Conservation (phyloP, 2,888 invertebrate species). For the Octonoba sinensis region DNA sequence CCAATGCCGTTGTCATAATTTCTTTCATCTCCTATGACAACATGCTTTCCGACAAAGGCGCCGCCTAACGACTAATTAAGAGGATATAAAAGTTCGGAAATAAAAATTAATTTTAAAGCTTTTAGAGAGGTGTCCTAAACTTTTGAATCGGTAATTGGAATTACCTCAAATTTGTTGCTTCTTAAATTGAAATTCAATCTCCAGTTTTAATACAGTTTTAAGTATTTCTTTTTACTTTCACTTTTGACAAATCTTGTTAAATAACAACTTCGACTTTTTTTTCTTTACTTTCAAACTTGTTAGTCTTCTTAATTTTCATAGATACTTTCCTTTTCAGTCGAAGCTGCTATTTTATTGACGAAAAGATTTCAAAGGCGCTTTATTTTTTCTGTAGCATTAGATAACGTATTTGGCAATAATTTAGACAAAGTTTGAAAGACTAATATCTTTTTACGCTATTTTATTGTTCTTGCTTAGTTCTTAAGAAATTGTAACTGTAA, state of each 20-base stretch:
- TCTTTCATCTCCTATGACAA: slow-evolving; percentile 62
- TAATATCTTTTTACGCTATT: too few relatives aligned
- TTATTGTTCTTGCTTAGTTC: too few relatives aligned
- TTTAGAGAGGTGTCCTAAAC: slow-evolving; percentile 46
- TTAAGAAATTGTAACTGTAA: too few relatives aligned
- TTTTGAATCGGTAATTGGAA: slow-evolving; percentile 59
- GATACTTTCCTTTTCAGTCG: too few relatives aligned
- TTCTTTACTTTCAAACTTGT: background rate
- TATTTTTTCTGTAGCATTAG: too few relatives aligned
- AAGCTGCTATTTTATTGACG: too few relatives aligned
- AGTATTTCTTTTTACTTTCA: slow-evolving; percentile 14
- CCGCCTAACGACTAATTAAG: slow-evolving; percentile 62
- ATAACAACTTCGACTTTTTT: slow-evolving; percentile 14
- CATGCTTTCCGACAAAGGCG: slow-evolving; percentile 60
- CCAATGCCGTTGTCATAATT: slow-evolving; percentile 21
- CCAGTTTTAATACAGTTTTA: slow-evolving; percentile 29
- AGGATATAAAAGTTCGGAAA: slow-evolving; percentile 44
- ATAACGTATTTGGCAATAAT: too few relatives aligned
- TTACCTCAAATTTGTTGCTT: slow-evolving; percentile 60
- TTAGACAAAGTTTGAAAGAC: too few relatives aligned
- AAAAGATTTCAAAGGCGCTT: too few relatives aligned
- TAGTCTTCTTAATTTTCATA: background rate
- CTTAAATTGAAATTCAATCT: slow-evolving; percentile 50
- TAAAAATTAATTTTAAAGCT: slow-evolving; percentile 57
- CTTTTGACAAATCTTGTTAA: slow-evolving; percentile 27